These are phyloP conservation scores for Gopherus flavomarginatus DNA, from an alignment of 2,113 vertebrate species.

Conservation along the genomic window DNA sequence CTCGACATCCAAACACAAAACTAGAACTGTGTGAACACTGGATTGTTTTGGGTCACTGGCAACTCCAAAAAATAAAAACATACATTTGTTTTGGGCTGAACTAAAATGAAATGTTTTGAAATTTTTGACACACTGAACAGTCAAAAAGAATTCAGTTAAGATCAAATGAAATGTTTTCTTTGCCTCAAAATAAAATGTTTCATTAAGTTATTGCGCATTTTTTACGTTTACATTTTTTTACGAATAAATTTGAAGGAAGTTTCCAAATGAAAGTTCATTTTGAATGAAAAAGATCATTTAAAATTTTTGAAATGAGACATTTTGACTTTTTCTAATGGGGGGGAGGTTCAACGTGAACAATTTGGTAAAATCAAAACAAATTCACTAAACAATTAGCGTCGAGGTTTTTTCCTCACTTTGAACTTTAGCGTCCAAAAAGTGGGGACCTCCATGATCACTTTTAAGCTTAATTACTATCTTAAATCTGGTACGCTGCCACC, in stretches of 20 bases:
- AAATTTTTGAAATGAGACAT: neutral
- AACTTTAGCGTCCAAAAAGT: too few species aligned
- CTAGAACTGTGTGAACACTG: neutral
- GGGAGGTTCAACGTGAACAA: neutral
- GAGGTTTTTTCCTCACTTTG: too few species aligned
- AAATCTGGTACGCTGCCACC: too few species aligned
- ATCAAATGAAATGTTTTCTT: neutral
- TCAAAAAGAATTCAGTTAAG: neutral
- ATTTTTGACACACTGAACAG: neutral
- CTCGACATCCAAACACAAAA: neutral
- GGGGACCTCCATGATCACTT: too few species aligned
- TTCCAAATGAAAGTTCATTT: too few species aligned
- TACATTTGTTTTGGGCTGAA: neutral
- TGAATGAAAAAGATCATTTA: neutral
- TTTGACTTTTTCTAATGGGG: neutral
- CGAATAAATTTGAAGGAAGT: neutral
- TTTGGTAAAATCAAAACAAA: neutral
- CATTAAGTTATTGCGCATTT: neutral
- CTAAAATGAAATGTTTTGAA: neutral
- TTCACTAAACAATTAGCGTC: neutral
- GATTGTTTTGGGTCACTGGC: neutral
- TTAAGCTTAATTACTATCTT: too few species aligned
- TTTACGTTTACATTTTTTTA: neutral
- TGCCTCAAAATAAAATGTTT: neutral
- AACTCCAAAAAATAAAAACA: neutral